Percentiles rank a stretch among this genome's conserved stretches.
phyloP scores from a whole-genome alignment of 1,140 invertebrate species.

The Drosophila truncata region DNA sequence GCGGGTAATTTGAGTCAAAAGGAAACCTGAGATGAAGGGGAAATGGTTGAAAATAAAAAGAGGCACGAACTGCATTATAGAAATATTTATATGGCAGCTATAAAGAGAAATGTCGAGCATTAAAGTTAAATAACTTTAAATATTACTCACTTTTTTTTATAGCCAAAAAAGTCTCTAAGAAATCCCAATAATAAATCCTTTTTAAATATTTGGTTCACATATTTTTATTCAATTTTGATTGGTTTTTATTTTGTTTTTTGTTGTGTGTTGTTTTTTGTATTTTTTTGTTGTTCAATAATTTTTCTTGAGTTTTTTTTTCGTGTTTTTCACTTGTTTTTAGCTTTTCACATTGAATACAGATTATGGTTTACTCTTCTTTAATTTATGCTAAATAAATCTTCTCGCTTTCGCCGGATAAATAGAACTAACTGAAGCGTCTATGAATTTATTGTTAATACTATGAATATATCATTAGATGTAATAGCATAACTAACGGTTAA shows the following conservation, averaged over 20 bases:
- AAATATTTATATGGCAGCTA: background rate
- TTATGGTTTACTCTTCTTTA: constrained; percentile 50
- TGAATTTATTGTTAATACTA: constrained; percentile 81
- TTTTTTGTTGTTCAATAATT: constrained; percentile 53
- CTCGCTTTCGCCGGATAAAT: constrained; percentile 62
- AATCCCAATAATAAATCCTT: constrained; percentile 6
- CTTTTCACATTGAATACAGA: constrained; percentile 68
- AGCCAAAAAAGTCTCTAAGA: too few relatives aligned
- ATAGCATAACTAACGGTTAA: constrained; percentile 68
- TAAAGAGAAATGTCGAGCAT: background rate
- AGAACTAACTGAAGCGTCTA: constrained; percentile 82
- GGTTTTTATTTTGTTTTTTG: constrained; percentile 31
- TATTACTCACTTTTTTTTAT: background rate
- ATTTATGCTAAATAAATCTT: constrained; percentile 56
- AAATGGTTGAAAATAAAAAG: constrained; percentile 4
- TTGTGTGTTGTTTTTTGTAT: constrained; percentile 29
- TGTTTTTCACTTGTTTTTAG: constrained; percentile 38
- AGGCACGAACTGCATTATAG: background rate
- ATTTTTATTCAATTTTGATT: constrained; percentile 72
- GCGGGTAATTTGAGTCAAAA: constrained; percentile 14
- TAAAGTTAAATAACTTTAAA: background rate
- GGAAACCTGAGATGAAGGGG: constrained; percentile 20
- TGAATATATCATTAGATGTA: constrained; percentile 65
- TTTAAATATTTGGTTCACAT: constrained; percentile 63
- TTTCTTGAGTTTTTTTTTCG: constrained; percentile 57